Evolutionary conservation across 2,888 invertebrate genomes (phyloP).

Genomic region (Scaptomyza cyrtandrae): DNA sequence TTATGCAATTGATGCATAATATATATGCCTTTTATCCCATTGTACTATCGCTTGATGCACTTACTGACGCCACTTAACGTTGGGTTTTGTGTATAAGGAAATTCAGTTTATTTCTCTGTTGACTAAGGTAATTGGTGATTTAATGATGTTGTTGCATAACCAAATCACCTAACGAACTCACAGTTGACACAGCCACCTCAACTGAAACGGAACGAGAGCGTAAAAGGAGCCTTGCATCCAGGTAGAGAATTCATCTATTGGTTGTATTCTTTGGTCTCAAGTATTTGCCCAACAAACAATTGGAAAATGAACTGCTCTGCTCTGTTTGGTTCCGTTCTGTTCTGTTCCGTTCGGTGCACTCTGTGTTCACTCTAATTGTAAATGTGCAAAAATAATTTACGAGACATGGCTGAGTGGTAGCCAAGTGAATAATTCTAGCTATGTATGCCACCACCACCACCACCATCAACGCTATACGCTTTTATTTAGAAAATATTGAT

Average conservation of each 20-base stretch:
- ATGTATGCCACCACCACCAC: neutral
- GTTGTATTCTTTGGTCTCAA: slow-evolving; percentile 60
- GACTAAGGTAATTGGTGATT: slow-evolving; percentile 79
- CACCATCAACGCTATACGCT: slow-evolving; percentile 18
- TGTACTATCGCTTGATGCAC: slow-evolving; percentile 33
- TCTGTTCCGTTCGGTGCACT: neutral
- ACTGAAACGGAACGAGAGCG: slow-evolving; percentile 3
- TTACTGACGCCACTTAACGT: slow-evolving; percentile 50
- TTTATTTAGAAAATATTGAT: slow-evolving; percentile 78
- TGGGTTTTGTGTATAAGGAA: slow-evolving; percentile 65
- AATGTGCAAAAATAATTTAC: slow-evolving; percentile 78
- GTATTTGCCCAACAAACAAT: slow-evolving; percentile 76
- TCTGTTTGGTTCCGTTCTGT: neutral
- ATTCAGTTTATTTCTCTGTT: slow-evolving; percentile 77
- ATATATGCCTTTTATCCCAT: slow-evolving; percentile 26
- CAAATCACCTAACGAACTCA: slow-evolving; percentile 77
- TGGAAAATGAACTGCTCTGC: slow-evolving; percentile 65
- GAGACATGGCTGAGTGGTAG: slow-evolving; percentile 50
- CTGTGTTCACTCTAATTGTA: slow-evolving; percentile 66
- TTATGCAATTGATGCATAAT: neutral
- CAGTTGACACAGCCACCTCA: slow-evolving; percentile 30
- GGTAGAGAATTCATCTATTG: slow-evolving; percentile 13
- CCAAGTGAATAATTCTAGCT: slow-evolving; percentile 11
- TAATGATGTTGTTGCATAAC: slow-evolving; percentile 79
- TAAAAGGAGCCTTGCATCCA: slow-evolving; percentile 1